Conservation (phyloP, 2,888 invertebrate genomes). For the Leptodirus hochenwartii region DNA sequence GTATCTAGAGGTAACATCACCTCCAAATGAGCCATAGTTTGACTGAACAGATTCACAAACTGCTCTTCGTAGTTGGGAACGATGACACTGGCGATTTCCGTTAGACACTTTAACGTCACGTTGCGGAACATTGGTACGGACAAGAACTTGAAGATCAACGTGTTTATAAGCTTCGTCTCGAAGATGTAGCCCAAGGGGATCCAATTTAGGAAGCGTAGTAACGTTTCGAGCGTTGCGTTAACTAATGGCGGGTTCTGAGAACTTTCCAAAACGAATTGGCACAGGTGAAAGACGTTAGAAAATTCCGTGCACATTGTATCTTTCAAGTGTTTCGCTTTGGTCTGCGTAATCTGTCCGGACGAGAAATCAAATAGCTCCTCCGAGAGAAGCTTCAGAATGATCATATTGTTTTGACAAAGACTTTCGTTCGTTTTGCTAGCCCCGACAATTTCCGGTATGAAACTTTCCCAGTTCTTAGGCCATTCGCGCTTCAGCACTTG, state of each 20-base stretch:
- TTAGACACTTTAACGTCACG: slow-evolving; percentile 93
- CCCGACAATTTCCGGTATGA: slow-evolving; percentile 97
- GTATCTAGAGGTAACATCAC: slow-evolving; percentile 81
- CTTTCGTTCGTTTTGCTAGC: slow-evolving; percentile 98
- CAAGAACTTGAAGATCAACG: slow-evolving; percentile 89
- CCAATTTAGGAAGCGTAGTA: slow-evolving; percentile 95
- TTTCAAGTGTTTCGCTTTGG: slow-evolving; percentile 97
- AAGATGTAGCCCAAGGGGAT: slow-evolving; percentile 99
- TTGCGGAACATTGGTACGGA: slow-evolving; percentile 96
- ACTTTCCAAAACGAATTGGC: slow-evolving; percentile 94
- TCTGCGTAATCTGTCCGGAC: slow-evolving; percentile 94
- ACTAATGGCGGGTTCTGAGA: slow-evolving; percentile 95
- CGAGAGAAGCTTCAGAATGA: slow-evolving; percentile 88
- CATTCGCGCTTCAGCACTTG: slow-evolving; percentile 98
- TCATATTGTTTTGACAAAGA: slow-evolving; percentile 99
- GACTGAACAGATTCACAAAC: slow-evolving; percentile 75
- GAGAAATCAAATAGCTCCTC: slow-evolving; percentile 99
- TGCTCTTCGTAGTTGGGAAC: slow-evolving; percentile 83
- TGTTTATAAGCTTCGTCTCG: slow-evolving; percentile 91
- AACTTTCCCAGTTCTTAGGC: slow-evolving; percentile 99
- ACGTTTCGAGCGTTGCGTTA: slow-evolving; percentile 87
- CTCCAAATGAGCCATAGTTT: slow-evolving; percentile 85
- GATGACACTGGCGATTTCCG: slow-evolving; percentile 90
- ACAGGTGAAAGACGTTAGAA: slow-evolving; percentile 93
- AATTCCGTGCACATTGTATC: slow-evolving; percentile 99